Evolutionary conservation across 2,797 vertebrate species (phyloP).

Genomic region (Lycodopsis pacificus): DNA sequence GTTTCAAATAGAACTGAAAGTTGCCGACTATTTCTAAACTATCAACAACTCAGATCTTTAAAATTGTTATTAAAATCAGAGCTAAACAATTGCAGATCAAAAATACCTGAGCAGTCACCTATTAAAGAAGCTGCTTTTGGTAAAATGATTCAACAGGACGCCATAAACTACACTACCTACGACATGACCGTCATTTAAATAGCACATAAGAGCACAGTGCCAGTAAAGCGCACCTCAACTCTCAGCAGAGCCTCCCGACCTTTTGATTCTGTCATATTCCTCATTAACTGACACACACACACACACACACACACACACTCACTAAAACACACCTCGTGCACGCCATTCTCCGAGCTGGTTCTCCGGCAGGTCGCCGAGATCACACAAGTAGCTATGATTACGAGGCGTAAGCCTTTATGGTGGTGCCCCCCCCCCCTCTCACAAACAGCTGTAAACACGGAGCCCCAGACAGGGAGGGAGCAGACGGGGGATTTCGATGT

Average conservation of each 20-base stretch:
- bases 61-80: not conserved
- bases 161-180: not conserved
- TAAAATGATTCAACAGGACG: not conserved
- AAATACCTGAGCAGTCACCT: no score
- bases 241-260: not conserved
- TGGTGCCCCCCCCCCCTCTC: slow-evolving; percentile 70
- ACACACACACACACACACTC: slow-evolving; percentile 9
- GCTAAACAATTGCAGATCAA: not conserved
- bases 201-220: not conserved
- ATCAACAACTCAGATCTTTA: not conserved
- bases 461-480: slow-evolving; percentile 59
- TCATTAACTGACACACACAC: slow-evolving; percentile 51
- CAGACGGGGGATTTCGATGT: slow-evolving; percentile 68
- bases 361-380: slow-evolving; percentile 64
- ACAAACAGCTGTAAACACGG: slow-evolving; percentile 75
- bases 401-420: slow-evolving; percentile 74
- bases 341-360: slow-evolving; percentile 49
- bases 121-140: no score
- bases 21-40: not conserved
- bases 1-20: not conserved
- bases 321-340: not conserved
- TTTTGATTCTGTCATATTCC: slow-evolving; percentile 44
- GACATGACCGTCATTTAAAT: not conserved
- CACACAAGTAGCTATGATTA: slow-evolving; percentile 77
- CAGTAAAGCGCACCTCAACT: not conserved